Conservation (phyloP, 2,888 invertebrate genomes). For the Lepeophtheirus nordmannii region DNA sequence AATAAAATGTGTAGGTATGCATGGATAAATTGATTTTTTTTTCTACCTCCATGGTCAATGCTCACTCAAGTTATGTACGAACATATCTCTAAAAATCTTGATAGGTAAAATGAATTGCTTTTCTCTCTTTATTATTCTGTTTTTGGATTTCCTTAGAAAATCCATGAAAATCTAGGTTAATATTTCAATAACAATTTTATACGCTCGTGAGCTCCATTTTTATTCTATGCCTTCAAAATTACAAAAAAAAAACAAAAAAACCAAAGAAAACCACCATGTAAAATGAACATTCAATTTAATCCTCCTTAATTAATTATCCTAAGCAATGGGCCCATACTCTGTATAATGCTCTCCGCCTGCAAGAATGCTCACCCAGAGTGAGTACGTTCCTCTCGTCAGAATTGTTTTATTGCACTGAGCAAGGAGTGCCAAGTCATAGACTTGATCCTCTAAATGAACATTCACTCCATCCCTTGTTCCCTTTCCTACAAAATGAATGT, state of each 20-base stretch:
- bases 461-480: neutral
- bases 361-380: constrained; percentile 13
- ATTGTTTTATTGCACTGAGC: constrained; percentile 5
- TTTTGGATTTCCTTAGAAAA: too few relatives aligned
- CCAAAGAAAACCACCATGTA: neutral
- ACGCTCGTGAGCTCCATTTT: neutral
- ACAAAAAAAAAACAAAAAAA: too few relatives aligned
- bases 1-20: too few relatives aligned
- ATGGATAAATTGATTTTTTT: too few relatives aligned
- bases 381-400: constrained; percentile 11
- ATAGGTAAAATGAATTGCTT: too few relatives aligned
- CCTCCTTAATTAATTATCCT: too few relatives aligned
- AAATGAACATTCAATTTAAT: neutral
- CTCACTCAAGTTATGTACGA: too few relatives aligned
- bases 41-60: too few relatives aligned
- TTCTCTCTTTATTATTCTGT: too few relatives aligned
- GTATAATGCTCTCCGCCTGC: constrained; percentile 13
- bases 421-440: constrained; percentile 16
- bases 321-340: constrained; percentile 8
- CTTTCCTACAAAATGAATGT: neutral
- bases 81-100: too few relatives aligned
- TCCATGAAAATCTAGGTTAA: too few relatives aligned
- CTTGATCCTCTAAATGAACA: neutral
- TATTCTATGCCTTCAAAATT: neutral
- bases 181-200: neutral